phyloP scores from a whole-genome alignment of 2,888 invertebrate genomes.

The Chalcosyrphus nemorum region DNA sequence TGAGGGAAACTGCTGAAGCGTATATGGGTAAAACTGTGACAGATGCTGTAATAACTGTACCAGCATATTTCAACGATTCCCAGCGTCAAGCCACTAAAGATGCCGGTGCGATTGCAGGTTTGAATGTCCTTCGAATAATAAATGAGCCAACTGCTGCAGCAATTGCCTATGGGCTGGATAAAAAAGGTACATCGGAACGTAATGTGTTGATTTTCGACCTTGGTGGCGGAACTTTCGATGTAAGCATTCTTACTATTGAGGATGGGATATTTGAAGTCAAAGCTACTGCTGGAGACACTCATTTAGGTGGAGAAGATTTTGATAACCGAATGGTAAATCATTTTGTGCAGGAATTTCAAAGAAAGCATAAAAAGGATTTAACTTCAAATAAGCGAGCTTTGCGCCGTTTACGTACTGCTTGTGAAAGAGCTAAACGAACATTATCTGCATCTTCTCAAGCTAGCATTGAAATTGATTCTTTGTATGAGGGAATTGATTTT shows the following conservation, averaged over 20 bases:
- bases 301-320: slow-evolving; percentile 80
- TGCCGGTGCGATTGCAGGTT: slow-evolving; percentile 91
- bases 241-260: slow-evolving; percentile 94
- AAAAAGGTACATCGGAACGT: slow-evolving; percentile 90
- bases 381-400: slow-evolving; percentile 92
- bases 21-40: slow-evolving; percentile 86
- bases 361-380: slow-evolving; percentile 94
- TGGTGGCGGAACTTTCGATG: slow-evolving; percentile 95
- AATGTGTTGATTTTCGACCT: slow-evolving; percentile 87
- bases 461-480: slow-evolving; percentile 96
- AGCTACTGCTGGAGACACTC: slow-evolving; percentile 85
- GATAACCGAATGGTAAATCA: slow-evolving; percentile 95
- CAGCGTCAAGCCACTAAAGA: slow-evolving; percentile 91
- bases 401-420: slow-evolving; percentile 94
- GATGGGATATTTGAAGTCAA: slow-evolving; percentile 97
- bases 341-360: slow-evolving; percentile 93
- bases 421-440: slow-evolving; percentile 92
- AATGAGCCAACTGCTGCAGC: slow-evolving; percentile 97
- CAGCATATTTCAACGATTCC: slow-evolving; percentile 91
- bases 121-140: slow-evolving; percentile 95
- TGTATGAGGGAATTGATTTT: slow-evolving; percentile 97
- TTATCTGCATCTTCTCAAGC: slow-evolving; percentile 92
- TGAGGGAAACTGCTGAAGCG: slow-evolving; percentile 91
- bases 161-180: slow-evolving; percentile 95
- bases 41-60: slow-evolving; percentile 91